These are phyloP conservation scores for Drosophila kikkawai DNA, from an alignment of 1,140 invertebrate genomes.

Conservation along the genomic window DNA sequence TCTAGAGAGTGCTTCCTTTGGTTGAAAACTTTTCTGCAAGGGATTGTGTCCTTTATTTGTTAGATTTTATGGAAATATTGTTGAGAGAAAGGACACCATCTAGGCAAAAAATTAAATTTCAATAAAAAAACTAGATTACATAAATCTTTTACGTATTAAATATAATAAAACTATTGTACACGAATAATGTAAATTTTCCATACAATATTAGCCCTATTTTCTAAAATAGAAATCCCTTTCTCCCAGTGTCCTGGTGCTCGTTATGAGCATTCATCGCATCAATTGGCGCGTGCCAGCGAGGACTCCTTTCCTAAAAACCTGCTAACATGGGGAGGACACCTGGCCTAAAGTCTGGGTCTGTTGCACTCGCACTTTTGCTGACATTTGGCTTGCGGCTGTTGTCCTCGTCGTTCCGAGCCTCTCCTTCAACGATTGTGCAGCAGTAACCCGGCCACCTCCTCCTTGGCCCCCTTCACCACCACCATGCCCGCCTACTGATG, in stretches of 20 bases:
- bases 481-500: background rate
- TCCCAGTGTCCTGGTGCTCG: slow-evolving; percentile 28
- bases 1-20: background rate
- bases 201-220: background rate
- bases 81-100: background rate
- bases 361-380: slow-evolving; percentile 41
- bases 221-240: background rate
- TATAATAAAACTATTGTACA: accelerated
- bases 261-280: slow-evolving; percentile 73
- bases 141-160: background rate
- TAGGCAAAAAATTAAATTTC: no score
- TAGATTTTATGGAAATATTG: background rate
- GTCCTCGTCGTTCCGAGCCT: slow-evolving; percentile 38
- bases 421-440: slow-evolving; percentile 10
- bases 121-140: background rate
- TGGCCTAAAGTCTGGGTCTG: slow-evolving; percentile 22
- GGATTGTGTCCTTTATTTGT: no score
- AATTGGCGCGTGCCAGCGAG: slow-evolving; percentile 66
- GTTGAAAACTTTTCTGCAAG: background rate
- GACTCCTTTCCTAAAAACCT: slow-evolving; percentile 33
- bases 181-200: background rate
- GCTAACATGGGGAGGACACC: slow-evolving; percentile 20
- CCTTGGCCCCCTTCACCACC: background rate
- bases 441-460: background rate
- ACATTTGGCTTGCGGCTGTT: slow-evolving; percentile 43